Evolutionary conservation across 1,140 invertebrate species (phyloP), one percentile per base, ranked within the genome.

Genomic region (Leptinotarsa undecemlineata): DNA sequence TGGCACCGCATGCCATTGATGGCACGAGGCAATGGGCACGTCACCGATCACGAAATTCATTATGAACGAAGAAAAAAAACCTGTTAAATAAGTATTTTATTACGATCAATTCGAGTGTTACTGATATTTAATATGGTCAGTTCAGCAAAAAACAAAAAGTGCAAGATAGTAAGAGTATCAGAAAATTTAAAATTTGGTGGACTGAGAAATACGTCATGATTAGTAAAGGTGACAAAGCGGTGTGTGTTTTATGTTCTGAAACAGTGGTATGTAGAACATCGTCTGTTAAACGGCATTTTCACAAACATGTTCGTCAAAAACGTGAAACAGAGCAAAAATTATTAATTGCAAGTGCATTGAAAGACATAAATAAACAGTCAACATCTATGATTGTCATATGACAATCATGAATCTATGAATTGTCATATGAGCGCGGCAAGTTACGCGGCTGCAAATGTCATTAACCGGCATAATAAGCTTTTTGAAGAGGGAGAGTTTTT

Each of bases 211-310:
- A 79, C 61, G n/a, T n/a, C n/a, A n/a, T n/a, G n/a, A n/a, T n/a
- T n/a, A n/a, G n/a, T n/a, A n/a, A n/a, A n/a, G 74, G 76, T 33
- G 73, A 76, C 42, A 78, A 78, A 72, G 72, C 79, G 17, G 33
- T 74, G 26, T 80, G n/a, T 69, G 64, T 80, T 76, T 75, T 80
- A 71, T 79, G 76, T 75, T 80, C 77, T 69, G 42, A 67, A 63
- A 77, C 77, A 33, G 75, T 80, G n/a, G 74, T 80, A 76, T 3
- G 48, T 51, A 51, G 48, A 51, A 51, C 48, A 51, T 4, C 4
- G n/a, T n/a, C n/a, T n/a, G n/a, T n/a, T n/a, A n/a, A n/a, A n/a
- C n/a, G n/a, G n/a, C n/a, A n/a, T n/a, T n/a, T n/a, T 51, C 48
- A 51, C 48, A 13, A 51, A 51, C 5, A 3, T 8, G 17, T 51